These are phyloP conservation scores for Epistrophe grossulariae DNA, from an alignment of 2,888 invertebrate species.

Conservation along the genomic window DNA sequence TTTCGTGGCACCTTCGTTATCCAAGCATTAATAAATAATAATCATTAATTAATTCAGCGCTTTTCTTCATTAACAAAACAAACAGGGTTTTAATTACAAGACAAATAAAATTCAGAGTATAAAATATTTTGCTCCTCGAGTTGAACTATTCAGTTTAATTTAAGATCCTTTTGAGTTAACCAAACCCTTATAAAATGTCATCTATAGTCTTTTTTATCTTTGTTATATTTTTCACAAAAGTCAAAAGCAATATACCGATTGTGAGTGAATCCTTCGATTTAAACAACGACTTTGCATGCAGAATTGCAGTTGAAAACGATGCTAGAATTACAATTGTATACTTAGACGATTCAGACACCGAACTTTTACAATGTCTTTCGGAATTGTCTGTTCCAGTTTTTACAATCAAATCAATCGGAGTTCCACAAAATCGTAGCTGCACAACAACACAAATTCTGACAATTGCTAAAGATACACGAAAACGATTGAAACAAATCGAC, in stretches of 20 bases:
- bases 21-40: not conserved
- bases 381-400: constrained; percentile 20
- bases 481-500: constrained; percentile 20
- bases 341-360: constrained; percentile 25
- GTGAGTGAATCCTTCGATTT: not conserved
- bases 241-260: not conserved
- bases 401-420: not conserved
- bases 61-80: constrained; percentile 30
- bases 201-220: not conserved
- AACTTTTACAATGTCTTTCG: constrained; percentile 42
- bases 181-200: not conserved
- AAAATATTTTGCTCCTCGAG: not conserved
- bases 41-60: not conserved
- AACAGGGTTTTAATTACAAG: not conserved
- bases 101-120: not conserved
- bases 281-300: constrained; percentile 34
- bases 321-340: constrained; percentile 52
- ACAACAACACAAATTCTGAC: constrained; percentile 49
- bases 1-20: not conserved
- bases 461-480: not conserved
- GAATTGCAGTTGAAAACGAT: constrained; percentile 35
- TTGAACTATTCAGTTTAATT: constrained; percentile 4
- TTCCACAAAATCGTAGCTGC: not conserved
- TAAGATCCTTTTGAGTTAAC: not conserved
- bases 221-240: not conserved